These are phyloP conservation scores for Hormaphis cornu DNA, from an alignment of 1,140 invertebrate genomes.

Conservation along the genomic window DNA sequence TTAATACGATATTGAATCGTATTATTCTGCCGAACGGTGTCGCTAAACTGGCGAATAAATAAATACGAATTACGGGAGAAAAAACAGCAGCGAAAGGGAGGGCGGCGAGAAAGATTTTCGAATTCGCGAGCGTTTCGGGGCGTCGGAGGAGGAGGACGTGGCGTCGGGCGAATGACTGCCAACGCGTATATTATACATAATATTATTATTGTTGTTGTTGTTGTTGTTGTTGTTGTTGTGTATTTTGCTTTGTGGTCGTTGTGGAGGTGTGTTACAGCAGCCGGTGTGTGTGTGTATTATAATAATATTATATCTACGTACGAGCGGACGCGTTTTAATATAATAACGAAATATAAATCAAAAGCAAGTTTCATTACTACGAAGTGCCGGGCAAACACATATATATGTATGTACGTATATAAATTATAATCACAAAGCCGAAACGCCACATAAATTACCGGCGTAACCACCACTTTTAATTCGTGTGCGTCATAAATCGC, in stretches of 20 bases:
- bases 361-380: slow-evolving; percentile 32
- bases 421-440: slow-evolving; percentile 33
- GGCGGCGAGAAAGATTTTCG: background rate
- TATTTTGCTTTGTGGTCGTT: background rate
- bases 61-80: background rate
- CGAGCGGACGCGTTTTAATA: slow-evolving; percentile 32
- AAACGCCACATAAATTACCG: slow-evolving; percentile 31
- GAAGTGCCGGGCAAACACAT: slow-evolving; percentile 32
- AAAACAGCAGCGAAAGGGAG: background rate
- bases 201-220: no score
- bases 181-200: background rate
- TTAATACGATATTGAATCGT: no score
- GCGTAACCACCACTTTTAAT: slow-evolving; percentile 30
- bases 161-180: no score
- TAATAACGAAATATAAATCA: slow-evolving; percentile 33
- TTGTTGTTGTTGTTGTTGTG: background rate
- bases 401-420: no score
- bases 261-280: no score
- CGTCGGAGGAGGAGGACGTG: no score
- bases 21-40: no score
- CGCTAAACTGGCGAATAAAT: background rate
- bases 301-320: no score
- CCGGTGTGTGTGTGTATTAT: no score
- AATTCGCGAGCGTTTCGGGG: background rate
- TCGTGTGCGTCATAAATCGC: slow-evolving; percentile 32